These are phyloP conservation scores for Rynchops niger DNA, from an alignment of 2,113 vertebrate species.

Conservation along the genomic window DNA sequence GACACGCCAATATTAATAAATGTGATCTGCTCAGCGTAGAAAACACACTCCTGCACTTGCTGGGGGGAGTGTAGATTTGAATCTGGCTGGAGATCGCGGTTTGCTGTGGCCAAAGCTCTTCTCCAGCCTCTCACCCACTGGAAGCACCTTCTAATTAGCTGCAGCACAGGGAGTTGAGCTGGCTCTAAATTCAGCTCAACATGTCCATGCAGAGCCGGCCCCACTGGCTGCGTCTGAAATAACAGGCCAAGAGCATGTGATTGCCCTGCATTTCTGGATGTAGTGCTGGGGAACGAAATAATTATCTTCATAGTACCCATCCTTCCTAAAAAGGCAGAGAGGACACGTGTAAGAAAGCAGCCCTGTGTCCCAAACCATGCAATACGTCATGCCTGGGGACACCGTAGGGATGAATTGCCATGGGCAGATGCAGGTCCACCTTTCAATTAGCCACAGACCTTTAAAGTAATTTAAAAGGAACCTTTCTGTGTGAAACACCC, in stretches of 20 bases:
- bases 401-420: fast-evolving
- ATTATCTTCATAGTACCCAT: not conserved
- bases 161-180: not conserved
- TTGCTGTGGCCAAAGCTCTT: not conserved
- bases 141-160: constrained; percentile 17
- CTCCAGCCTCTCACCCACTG: not conserved
- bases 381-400: fast-evolving
- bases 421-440: fast-evolving
- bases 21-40: not conserved
- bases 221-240: not conserved
- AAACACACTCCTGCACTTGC: not conserved
- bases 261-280: not conserved
- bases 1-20: constrained; percentile 22
- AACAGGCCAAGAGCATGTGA: not conserved
- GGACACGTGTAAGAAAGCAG: not conserved
- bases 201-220: not conserved
- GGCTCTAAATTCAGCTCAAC: not conserved
- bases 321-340: not conserved
- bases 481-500: not conserved
- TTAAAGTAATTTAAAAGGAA: not conserved
- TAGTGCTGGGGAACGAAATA: not conserved
- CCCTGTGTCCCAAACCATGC: not conserved
- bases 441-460: not conserved
- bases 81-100: not conserved
- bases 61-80: not conserved